Evolutionary conservation across 2,888 invertebrate species (phyloP), one percentile per base, ranked within the genome.

Genomic region (Geotrupes spiniger): DNA sequence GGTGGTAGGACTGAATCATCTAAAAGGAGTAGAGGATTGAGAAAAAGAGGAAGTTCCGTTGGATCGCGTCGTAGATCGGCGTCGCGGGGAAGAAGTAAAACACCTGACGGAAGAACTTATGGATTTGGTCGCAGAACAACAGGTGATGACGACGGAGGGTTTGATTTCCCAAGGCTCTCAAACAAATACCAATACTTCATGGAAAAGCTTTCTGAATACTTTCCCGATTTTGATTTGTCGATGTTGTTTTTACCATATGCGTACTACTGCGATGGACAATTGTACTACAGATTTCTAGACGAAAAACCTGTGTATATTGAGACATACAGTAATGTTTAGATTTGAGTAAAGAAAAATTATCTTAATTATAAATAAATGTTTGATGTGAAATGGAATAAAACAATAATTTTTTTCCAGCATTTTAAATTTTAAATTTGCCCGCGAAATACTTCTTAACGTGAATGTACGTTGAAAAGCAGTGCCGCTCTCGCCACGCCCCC

Each of bases 271-370:
- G 62, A 67, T 37, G 71, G 69, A 1, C 69, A 70, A 37, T 51
- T 70, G 14, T 71, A 66, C 49, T 71, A 70, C 50, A 66, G 62
- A 51, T 69, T 70, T 48, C 46, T 59, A n/a, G 57, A 62, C 26
- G 52, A 56, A 2, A 46, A 54, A 15, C 41, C 54, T 1, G 31
- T 56, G 1, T 58, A 59, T 33, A 57, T 58, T 42, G 52, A 48
- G 38, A 64, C 64, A 10, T 65, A 63, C 46, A 66, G 65, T 36
- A 57, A 56, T 10, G 25, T 59, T 1, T 65, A 52, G 58, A 21
- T 21, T 21, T n/a, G n/a, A n/a, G n/a, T n/a, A n/a, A n/a, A n/a
- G n/a, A n/a, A n/a, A n/a, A n/a, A n/a, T n/a, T n/a, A n/a, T n/a
- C n/a, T n/a, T n/a, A n/a, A n/a, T n/a, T n/a, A n/a, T n/a, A n/a